Conservation (phyloP, 1,140 invertebrate species). For the Planococcus citri region DNA sequence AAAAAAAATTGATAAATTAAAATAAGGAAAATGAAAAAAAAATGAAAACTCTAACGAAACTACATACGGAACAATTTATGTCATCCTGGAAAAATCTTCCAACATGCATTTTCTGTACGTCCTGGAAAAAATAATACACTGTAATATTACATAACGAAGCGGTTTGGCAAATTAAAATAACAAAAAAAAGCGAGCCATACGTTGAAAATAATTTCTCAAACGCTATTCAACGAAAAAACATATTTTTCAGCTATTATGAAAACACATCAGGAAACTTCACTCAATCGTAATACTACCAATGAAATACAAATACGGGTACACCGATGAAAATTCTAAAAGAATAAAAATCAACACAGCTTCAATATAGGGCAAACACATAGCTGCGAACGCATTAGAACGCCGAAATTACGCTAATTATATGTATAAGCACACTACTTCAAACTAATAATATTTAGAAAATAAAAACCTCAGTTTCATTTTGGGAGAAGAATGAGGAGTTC, state of each 20-base stretch:
- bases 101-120: slow-evolving; percentile 8
- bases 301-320: background rate
- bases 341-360: background rate
- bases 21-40: background rate
- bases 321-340: background rate
- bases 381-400: background rate
- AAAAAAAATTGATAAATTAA: background rate
- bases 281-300: too few relatives aligned
- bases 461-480: slow-evolving; percentile 81
- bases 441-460: background rate
- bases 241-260: background rate
- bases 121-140: slow-evolving; percentile 17
- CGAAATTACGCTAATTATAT: background rate
- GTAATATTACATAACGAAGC: background rate
- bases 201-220: background rate
- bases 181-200: background rate
- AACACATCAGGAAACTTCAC: too few relatives aligned
- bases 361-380: background rate
- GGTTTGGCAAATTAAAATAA: background rate
- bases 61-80: slow-evolving; percentile 15
- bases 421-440: background rate
- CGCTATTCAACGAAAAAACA: too few relatives aligned
- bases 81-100: slow-evolving; percentile 4
- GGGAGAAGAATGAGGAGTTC: slow-evolving; percentile 61
- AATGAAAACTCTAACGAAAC: slow-evolving; percentile 9